phyloP scores from a whole-genome alignment of 2,113 vertebrate species.

The Hippocampus mohnikei region DNA sequence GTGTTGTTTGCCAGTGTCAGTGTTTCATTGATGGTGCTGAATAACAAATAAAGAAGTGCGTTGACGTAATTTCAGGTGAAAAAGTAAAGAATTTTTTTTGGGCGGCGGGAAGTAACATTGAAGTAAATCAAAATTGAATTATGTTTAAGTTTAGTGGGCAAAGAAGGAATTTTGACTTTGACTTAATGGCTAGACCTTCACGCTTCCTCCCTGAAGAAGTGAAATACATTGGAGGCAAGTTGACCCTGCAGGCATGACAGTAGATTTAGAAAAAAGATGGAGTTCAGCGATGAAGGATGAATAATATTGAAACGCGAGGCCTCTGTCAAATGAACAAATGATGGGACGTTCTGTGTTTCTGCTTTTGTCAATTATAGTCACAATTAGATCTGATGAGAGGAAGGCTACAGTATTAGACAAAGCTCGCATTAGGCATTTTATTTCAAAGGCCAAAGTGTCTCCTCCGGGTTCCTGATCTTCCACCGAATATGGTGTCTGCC shows the following conservation, averaged over 20 bases:
- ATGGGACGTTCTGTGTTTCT: background rate
- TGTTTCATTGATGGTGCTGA: background rate
- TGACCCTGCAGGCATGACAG: conserved; percentile 31
- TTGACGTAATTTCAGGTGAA: background rate
- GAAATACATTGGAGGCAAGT: conserved; percentile 14
- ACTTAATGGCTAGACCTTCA: conserved; percentile 1
- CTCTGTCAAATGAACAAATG: background rate
- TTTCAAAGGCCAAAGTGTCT: no score
- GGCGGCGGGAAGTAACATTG: no score
- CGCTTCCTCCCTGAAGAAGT: conserved; percentile 17
- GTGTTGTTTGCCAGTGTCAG: background rate
- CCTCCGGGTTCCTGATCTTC: background rate
- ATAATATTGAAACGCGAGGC: background rate
- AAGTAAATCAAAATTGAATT: background rate
- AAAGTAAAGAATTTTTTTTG: background rate
- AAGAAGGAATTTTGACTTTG: background rate
- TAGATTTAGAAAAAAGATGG: conserved; percentile 31
- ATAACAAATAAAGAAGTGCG: background rate
- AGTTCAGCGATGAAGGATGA: conserved; percentile 33
- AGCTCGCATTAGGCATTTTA: no score
- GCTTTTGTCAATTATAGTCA: background rate
- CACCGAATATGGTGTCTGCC: background rate
- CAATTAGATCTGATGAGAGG: background rate
- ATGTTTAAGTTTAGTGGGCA: background rate
- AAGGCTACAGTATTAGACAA: no score